phyloP scores from a whole-genome alignment of 2,797 vertebrate genomes.

The Epinephelus malabaricus region DNA sequence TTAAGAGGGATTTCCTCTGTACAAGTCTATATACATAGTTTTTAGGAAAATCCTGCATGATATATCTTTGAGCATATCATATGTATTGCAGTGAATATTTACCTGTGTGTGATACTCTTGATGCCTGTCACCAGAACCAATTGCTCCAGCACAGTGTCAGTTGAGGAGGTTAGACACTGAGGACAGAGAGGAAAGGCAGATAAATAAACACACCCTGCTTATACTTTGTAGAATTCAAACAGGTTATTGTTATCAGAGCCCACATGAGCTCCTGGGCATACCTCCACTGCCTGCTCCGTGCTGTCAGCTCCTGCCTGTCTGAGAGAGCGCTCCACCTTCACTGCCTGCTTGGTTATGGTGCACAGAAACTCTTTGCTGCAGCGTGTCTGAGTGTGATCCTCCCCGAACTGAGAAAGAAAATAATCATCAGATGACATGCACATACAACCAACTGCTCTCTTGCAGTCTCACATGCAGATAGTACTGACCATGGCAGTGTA shows the following conservation, averaged over 20 bases:
- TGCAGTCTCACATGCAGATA: not conserved
- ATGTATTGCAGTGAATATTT: constrained; percentile 27
- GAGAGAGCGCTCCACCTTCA: constrained; percentile 88
- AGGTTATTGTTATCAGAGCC: not conserved
- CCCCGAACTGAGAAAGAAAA: constrained; percentile 82
- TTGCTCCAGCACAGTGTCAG: constrained; percentile 86
- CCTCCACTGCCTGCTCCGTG: constrained; percentile 78
- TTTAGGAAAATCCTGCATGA: too few relatives aligned
- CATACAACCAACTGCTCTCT: not conserved
- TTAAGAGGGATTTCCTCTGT: too few relatives aligned
- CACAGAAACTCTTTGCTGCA: constrained; percentile 87
- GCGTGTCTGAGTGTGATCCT: constrained; percentile 85
- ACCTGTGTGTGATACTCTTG: constrained; percentile 83
- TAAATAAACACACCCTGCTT: constrained; percentile 12
- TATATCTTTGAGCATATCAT: too few relatives aligned
- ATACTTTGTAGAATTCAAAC: not conserved
- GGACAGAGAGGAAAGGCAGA: constrained; percentile 3
- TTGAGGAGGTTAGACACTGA: constrained; percentile 83
- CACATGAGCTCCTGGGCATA: constrained; percentile 17
- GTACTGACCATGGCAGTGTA: constrained; percentile 85
- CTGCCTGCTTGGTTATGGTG: constrained; percentile 89
- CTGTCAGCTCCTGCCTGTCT: constrained; percentile 84
- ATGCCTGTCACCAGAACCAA: constrained; percentile 87
- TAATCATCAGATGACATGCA: not conserved
- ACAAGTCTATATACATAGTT: too few relatives aligned